These are phyloP conservation scores for Collichthys lucidus DNA, from an alignment of 2,113 vertebrate species.

Conservation along the genomic window DNA sequence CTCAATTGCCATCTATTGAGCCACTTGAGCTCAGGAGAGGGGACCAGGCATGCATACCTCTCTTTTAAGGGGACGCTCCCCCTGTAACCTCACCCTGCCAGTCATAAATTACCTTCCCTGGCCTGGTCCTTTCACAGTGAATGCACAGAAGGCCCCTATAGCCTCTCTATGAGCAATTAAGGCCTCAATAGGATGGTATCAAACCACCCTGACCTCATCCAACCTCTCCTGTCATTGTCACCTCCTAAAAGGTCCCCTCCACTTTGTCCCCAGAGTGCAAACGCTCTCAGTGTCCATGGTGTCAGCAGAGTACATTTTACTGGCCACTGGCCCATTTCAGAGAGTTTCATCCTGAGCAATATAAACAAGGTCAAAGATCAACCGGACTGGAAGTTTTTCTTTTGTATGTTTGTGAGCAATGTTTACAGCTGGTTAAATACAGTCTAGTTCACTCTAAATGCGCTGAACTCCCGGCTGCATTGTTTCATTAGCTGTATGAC, in stretches of 20 bases:
- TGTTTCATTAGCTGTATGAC: slow-evolving; percentile 46
- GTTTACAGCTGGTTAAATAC: slow-evolving; percentile 64
- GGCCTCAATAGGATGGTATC: slow-evolving; percentile 77
- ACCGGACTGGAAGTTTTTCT: slow-evolving; percentile 47
- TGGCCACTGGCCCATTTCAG: slow-evolving; percentile 36
- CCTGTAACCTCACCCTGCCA: slow-evolving; percentile 78
- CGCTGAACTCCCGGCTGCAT: slow-evolving; percentile 15
- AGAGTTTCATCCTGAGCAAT: slow-evolving; percentile 47
- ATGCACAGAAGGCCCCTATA: slow-evolving; percentile 80
- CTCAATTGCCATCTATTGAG: slow-evolving; percentile 74
- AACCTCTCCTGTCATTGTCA: slow-evolving; percentile 77
- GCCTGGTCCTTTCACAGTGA: slow-evolving; percentile 75
- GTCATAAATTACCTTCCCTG: slow-evolving; percentile 79
- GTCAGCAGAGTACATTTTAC: slow-evolving; percentile 56
- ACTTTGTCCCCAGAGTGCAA: slow-evolving; percentile 70
- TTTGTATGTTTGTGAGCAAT: slow-evolving; percentile 37
- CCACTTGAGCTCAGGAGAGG: slow-evolving; percentile 75
- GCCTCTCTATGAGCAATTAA: slow-evolving; percentile 80
- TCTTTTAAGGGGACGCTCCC: slow-evolving; percentile 70
- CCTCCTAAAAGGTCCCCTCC: slow-evolving; percentile 71
- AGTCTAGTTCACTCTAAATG: slow-evolving; percentile 15
- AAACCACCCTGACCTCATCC: slow-evolving; percentile 77
- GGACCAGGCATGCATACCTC: slow-evolving; percentile 75
- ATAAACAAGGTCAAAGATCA: slow-evolving; percentile 72
- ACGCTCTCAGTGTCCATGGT: slow-evolving; percentile 36